Evolutionary conservation across 2,888 invertebrate species (phyloP).

Genomic region (Flexamia atlantica): DNA sequence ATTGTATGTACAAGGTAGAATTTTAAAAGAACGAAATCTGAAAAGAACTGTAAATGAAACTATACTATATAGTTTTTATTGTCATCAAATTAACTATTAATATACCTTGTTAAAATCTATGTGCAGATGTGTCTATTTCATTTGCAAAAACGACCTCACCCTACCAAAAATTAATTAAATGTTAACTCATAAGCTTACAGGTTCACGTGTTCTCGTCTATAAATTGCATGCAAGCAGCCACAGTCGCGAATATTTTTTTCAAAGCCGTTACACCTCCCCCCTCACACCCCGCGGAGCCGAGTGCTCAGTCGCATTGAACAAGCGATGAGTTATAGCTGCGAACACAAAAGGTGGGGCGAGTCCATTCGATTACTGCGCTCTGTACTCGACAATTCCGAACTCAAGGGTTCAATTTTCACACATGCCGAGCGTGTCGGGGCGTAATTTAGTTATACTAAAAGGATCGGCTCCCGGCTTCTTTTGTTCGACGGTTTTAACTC

Average conservation of each 20-base stretch:
- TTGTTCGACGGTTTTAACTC: conserved; percentile 51
- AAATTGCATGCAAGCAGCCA: too few relatives aligned
- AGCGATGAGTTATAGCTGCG: conserved; percentile 39
- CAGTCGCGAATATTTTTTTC: background rate
- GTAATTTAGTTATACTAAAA: conserved; percentile 54
- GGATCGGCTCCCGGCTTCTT: conserved; percentile 32
- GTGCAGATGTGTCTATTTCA: too few relatives aligned
- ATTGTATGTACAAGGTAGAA: too few relatives aligned
- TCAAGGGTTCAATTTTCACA: conserved; percentile 53
- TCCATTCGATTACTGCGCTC: conserved; percentile 24
- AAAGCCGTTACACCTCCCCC: background rate
- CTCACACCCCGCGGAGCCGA: background rate
- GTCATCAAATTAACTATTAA: too few relatives aligned
- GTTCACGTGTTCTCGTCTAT: too few relatives aligned
- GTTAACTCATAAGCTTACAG: too few relatives aligned
- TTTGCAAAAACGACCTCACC: too few relatives aligned
- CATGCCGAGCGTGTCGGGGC: conserved; percentile 33
- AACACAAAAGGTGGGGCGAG: conserved; percentile 14
- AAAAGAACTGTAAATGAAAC: too few relatives aligned
- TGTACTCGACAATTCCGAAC: conserved; percentile 21
- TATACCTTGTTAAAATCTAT: too few relatives aligned
- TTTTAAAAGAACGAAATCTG: too few relatives aligned
- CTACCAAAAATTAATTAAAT: too few relatives aligned
- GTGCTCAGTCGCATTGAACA: background rate
- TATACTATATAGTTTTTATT: too few relatives aligned